phyloP scores from a whole-genome alignment of 2,888 invertebrate species.

The Monochamus alternatus region DNA sequence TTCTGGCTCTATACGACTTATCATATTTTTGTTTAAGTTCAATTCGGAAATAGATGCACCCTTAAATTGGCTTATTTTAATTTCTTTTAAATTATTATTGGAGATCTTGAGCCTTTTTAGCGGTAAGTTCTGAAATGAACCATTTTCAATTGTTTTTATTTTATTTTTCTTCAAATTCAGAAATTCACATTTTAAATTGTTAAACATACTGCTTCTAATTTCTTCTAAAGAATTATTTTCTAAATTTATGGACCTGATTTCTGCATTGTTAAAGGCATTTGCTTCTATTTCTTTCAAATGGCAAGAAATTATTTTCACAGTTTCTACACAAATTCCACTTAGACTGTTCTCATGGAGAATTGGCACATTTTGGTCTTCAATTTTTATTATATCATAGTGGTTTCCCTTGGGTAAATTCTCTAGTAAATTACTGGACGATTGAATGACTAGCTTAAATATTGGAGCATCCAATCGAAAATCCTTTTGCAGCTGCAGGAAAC shows the following conservation, averaged over 20 bases:
- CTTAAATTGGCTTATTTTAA: not conserved
- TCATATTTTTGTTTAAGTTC: not conserved
- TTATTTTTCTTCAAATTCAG: not conserved
- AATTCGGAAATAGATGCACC: not conserved
- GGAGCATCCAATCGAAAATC: not conserved
- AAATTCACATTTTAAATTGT: not conserved
- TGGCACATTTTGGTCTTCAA: constrained; percentile 3
- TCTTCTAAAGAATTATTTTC: not conserved
- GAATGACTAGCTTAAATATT: not conserved
- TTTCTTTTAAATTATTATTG: constrained; percentile 1
- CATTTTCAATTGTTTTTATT: not conserved
- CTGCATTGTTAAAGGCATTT: constrained; percentile 1
- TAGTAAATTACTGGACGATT: not conserved
- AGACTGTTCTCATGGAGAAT: constrained; percentile 1
- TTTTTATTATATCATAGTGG: not conserved
- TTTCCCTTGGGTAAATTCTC: not conserved
- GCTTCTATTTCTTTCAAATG: not conserved
- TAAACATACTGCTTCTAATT: constrained; percentile 5
- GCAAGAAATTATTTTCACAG: not conserved
- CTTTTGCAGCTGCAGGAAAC: too few relatives aligned
- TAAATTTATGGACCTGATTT: not conserved
- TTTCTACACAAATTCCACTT: not conserved
- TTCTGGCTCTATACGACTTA: constrained; percentile 2
- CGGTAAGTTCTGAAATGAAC: not conserved
- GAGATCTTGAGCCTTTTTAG: not conserved